Base-by-base conservation (phyloP, 2,888 invertebrate genomes). In the Desoria tigrina region DNA sequence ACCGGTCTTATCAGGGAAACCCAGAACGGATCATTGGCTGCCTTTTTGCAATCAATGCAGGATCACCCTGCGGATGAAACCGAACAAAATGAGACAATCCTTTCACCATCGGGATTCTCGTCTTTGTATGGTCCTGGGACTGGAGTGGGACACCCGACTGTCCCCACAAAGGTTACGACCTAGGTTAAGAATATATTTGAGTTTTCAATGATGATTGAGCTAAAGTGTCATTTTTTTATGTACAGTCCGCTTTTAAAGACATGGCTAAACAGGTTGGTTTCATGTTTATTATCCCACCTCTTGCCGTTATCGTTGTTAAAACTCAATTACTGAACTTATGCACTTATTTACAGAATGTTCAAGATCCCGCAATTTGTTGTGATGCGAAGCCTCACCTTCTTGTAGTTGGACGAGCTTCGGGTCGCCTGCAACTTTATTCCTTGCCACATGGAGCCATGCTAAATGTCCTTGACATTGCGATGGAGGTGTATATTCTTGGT, bases 351-450 rank as follows among this genome's bases (percentile, higher is more conserved):
- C 84, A 86, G 72, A 82, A 84, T 39, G 88, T 88, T 2, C 84
- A 86, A 75, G 96, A 98, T 80, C 88, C 90, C 0, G 92, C 97
- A 61, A 90, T 90, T 78, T 90, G 92, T 75, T 80, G 97, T 50
- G 84, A 90, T 26, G 86, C 90, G 9, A 90, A 90, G 0, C 93
- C 95, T 76, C 91, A 88, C 72, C 85, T 90, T 59, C 82, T 98
- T 2, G 80, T 97, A 54, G 85, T 97, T 58, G 96, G 92, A 0
- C 84, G 94, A 68, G 92, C 94, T 78, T 93, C 94, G 1, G 97
- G 97, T 14, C 83, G 86, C 21, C 84, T 98, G 69, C 88, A 94
- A 75, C 86, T 92, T 57, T 97, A 96, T 79, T 88, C 90, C 0
- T 82, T 98, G 74, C 90, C 95, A 0, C 91, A 92, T 80, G 86